Evolutionary conservation across 2,113 vertebrate genomes (phyloP).

Genomic region (Erythrocercus mccallii): DNA sequence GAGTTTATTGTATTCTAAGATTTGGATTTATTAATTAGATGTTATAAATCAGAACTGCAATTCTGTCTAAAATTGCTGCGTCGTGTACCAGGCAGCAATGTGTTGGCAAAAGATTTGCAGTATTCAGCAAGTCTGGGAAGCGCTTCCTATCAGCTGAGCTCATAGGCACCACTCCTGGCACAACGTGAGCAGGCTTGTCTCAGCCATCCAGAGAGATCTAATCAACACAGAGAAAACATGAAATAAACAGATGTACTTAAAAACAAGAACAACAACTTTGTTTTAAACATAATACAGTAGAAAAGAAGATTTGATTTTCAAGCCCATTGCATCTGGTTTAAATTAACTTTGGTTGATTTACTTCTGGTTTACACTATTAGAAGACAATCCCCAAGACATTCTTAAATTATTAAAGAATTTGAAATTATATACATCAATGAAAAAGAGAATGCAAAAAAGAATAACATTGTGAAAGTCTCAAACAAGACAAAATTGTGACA

Average conservation of each 20-base stretch:
- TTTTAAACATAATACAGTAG: constrained; percentile 10
- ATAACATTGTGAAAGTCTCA: background rate
- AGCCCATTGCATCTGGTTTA: constrained; percentile 3
- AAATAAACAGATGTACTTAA: background rate
- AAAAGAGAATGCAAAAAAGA: background rate
- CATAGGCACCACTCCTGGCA: background rate
- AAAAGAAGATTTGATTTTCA: constrained; percentile 26
- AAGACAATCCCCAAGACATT: background rate
- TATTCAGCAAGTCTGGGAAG: background rate
- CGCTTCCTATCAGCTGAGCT: background rate
- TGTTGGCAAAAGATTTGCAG: background rate
- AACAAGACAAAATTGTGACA: background rate
- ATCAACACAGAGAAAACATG: constrained; percentile 13
- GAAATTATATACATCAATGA: background rate
- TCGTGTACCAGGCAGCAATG: background rate
- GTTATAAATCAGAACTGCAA: background rate
- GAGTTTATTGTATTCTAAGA: background rate
- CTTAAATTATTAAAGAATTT: constrained; percentile 26
- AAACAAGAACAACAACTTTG: constrained; percentile 22
- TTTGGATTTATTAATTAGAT: background rate
- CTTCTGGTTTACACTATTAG: background rate
- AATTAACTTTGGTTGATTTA: constrained; percentile 38
- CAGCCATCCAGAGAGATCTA: constrained; percentile 11
- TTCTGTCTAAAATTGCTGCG: background rate
- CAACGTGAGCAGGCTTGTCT: background rate